A percentile compares a stretch with the other conserved stretches of the same genome.
These are phyloP conservation scores for Agrotis clavis DNA, from an alignment of 2,888 invertebrate species.

Conservation along the genomic window DNA sequence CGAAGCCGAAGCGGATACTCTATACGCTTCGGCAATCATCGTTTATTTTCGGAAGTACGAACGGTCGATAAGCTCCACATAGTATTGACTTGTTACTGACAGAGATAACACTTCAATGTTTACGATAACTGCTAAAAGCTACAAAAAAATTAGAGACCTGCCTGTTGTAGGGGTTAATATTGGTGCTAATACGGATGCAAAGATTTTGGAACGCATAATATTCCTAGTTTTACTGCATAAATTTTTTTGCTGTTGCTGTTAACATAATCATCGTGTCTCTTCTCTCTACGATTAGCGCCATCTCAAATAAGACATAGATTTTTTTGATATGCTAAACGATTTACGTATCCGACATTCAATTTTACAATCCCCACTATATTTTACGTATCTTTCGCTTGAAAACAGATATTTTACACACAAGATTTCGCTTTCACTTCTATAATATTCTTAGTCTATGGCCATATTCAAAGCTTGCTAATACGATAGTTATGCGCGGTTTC, in stretches of 20 bases:
- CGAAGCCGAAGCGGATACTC: too few relatives aligned
- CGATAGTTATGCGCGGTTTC: constrained; percentile 31
- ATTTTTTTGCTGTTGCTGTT: not conserved
- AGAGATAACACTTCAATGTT: too few relatives aligned
- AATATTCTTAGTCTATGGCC: constrained; percentile 9
- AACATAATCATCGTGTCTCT: too few relatives aligned
- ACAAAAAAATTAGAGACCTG: too few relatives aligned
- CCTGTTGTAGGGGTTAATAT: too few relatives aligned
- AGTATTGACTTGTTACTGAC: too few relatives aligned
- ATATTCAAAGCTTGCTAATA: constrained; percentile 32
- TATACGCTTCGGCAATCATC: not conserved
- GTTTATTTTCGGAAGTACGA: not conserved
- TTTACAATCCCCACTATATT: not conserved
- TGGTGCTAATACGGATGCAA: too few relatives aligned
- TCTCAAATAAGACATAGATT: not conserved
- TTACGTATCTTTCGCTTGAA: not conserved
- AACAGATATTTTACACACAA: not conserved
- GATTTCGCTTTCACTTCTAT: not conserved
- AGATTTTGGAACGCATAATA: not conserved
- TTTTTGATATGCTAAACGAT: too few relatives aligned
- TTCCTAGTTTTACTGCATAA: not conserved
- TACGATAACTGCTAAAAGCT: too few relatives aligned
- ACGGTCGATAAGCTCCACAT: not conserved
- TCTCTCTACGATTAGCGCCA: too few relatives aligned
- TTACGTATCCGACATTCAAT: not conserved